Evolutionary conservation across 2,888 invertebrate species (phyloP).

Genomic region (Neocrepidodera transversa): DNA sequence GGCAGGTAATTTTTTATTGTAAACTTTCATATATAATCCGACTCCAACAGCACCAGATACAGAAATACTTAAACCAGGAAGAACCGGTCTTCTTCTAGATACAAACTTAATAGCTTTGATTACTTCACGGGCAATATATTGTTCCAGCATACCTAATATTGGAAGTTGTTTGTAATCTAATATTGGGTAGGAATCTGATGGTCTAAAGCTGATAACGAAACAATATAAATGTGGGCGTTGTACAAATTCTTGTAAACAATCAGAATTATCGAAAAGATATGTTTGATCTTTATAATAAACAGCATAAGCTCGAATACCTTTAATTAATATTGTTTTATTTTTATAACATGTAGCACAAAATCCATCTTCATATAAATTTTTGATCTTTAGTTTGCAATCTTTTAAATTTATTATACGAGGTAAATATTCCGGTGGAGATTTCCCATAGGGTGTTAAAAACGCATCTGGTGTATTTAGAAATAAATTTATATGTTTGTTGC

Average conservation of each 20-base stretch:
- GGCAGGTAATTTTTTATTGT: constrained; percentile 58
- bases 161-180: constrained; percentile 64
- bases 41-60: constrained; percentile 65
- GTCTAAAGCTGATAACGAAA: constrained; percentile 58
- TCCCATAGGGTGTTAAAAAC: constrained; percentile 58
- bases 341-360: constrained; percentile 69
- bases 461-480: constrained; percentile 61
- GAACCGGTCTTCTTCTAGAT: constrained; percentile 65
- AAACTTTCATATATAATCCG: constrained; percentile 66
- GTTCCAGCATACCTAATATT: constrained; percentile 68
- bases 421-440: constrained; percentile 61
- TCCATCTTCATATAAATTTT: constrained; percentile 63
- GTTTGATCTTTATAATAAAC: constrained; percentile 62
- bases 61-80: constrained; percentile 64
- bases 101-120: constrained; percentile 65
- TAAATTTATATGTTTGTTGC: constrained; percentile 62
- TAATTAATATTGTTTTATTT: constrained; percentile 62
- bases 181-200: constrained; percentile 56
- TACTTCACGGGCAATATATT: constrained; percentile 64
- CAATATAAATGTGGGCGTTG: constrained; percentile 62
- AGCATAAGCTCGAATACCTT: constrained; percentile 62
- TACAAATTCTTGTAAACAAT: constrained; percentile 65
- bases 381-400: constrained; percentile 35
- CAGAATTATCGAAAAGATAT: constrained; percentile 65
- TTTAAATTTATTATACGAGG: constrained; percentile 56